Conservation (phyloP, 35 echinoderm and acorn worm species). For the Eucidaris tribuloides region DNA sequence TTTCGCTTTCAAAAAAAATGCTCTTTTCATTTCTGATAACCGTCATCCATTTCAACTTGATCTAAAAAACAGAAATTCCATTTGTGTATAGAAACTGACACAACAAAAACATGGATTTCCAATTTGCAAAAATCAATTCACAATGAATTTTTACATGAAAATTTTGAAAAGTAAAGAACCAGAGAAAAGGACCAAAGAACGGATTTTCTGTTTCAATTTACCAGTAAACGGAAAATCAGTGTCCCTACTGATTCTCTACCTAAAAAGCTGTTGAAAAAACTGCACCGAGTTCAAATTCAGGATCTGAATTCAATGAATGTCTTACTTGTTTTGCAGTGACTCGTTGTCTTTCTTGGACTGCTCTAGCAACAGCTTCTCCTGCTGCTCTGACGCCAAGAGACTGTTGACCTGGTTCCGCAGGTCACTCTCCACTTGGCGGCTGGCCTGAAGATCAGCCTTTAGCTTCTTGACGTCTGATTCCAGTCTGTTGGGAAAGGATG, state of each 20-base stretch:
- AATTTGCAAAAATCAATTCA: too few species aligned
- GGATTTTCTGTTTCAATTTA: not conserved
- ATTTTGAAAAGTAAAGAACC: not conserved
- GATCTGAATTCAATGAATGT: not conserved
- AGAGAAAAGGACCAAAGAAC: not conserved
- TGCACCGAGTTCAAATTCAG: not conserved
- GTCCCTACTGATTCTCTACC: not conserved
- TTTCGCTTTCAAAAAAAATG: too few species aligned
- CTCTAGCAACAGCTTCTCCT: conserved; percentile 57
- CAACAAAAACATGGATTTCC: too few species aligned
- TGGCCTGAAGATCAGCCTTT: conserved; percentile 90
- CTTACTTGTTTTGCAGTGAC: conserved; percentile 86
- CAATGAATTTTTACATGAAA: too few species aligned
- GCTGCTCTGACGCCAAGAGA: conserved; percentile 57
- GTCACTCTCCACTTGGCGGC: conserved; percentile 73
- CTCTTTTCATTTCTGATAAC: too few species aligned
- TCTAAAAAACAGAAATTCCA: too few species aligned
- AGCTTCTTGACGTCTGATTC: conserved; percentile 93
- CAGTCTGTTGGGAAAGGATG: conserved; percentile 60
- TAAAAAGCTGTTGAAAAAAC: not conserved
- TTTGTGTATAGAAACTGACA: too few species aligned
- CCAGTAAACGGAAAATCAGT: not conserved
- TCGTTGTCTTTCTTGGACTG: conserved; percentile 90
- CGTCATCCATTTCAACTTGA: too few species aligned
- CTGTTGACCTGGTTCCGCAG: conserved; percentile 52